Percentiles rank a stretch among this genome's conserved stretches.
Evolutionary conservation across 2,797 vertebrate species (phyloP).

Genomic region (Capromys pilorides): DNA sequence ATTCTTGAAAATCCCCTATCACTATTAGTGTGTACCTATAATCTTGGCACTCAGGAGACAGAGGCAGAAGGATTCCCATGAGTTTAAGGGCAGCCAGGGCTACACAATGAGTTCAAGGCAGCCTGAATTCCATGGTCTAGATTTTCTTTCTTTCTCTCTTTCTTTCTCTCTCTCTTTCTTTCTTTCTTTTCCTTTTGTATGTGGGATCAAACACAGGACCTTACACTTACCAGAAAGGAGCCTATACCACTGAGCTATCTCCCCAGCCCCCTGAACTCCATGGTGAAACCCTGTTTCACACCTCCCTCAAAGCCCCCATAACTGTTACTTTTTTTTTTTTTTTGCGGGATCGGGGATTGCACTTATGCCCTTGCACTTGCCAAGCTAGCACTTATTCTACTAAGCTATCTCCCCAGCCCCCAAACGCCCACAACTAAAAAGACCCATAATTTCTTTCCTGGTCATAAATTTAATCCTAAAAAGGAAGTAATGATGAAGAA

Average conservation of each 20-base stretch:
- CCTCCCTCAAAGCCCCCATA: background rate
- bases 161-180: too few relatives aligned
- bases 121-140: background rate
- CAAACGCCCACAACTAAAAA: background rate
- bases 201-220: too few relatives aligned
- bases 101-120: background rate
- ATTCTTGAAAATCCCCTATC: background rate
- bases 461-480: background rate
- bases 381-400: too few relatives aligned
- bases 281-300: background rate
- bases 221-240: too few relatives aligned
- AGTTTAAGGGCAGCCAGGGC: background rate
- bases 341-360: too few relatives aligned
- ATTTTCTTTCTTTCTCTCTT: too few relatives aligned
- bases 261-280: too few relatives aligned
- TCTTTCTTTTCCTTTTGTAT: too few relatives aligned
- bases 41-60: background rate
- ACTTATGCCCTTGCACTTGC: too few relatives aligned
- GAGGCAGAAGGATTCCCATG: background rate
- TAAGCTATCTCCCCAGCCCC: too few relatives aligned
- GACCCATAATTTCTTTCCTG: conserved; percentile 50
- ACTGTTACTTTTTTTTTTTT: too few relatives aligned
- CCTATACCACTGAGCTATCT: too few relatives aligned
- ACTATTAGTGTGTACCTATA: background rate
- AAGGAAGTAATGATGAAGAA: conserved; percentile 16